Conservation (phyloP, 1,140 invertebrate genomes). For the Zaprionus taronus region DNA sequence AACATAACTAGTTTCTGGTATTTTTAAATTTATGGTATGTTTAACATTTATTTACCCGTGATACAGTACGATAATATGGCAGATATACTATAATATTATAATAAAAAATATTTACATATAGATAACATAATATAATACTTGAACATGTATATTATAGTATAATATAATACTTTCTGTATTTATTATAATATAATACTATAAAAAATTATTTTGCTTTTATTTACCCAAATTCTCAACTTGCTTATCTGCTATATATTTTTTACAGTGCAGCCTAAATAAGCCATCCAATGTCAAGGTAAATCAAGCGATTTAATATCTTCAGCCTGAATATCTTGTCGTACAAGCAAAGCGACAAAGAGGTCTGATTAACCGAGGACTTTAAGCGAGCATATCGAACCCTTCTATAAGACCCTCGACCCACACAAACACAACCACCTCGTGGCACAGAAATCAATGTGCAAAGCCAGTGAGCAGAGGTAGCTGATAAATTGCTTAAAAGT, state of each 20-base stretch:
- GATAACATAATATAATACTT: too few relatives aligned
- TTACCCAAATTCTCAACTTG: background rate
- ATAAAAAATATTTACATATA: too few relatives aligned
- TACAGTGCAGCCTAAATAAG: background rate
- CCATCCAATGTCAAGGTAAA: slow-evolving; percentile 18
- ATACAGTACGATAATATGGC: too few relatives aligned
- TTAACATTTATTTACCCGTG: too few relatives aligned
- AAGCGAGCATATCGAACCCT: slow-evolving; percentile 2
- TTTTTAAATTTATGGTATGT: too few relatives aligned
- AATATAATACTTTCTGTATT: too few relatives aligned
- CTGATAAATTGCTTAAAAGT: background rate
- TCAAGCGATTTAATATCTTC: slow-evolving; percentile 16
- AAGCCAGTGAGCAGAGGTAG: slow-evolving; percentile 26
- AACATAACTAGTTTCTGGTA: too few relatives aligned
- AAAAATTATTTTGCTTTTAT: background rate
- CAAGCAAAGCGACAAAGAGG: background rate
- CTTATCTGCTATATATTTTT: background rate
- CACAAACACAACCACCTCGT: background rate
- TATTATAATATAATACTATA: background rate
- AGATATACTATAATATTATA: too few relatives aligned
- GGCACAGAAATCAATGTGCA: slow-evolving; percentile 53
- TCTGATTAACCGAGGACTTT: background rate
- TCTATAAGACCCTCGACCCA: slow-evolving; percentile 1
- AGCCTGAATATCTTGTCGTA: background rate
- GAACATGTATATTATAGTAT: too few relatives aligned